Evolutionary conservation across 2,888 invertebrate genomes (phyloP).

Genomic region (Anarsia innoxiella): DNA sequence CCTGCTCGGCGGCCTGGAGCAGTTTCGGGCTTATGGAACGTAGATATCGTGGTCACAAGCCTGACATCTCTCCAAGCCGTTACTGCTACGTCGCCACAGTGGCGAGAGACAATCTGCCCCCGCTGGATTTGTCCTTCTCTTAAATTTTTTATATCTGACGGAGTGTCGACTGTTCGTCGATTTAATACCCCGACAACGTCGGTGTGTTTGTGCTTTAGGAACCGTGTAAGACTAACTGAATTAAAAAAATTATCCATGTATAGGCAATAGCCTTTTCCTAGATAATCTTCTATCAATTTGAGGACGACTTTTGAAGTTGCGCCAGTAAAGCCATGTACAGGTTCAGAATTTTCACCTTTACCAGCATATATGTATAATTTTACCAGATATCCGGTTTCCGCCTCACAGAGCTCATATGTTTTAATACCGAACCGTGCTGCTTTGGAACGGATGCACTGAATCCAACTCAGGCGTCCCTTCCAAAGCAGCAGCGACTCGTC

Average conservation of each 20-base stretch:
- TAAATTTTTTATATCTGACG: constrained; percentile 12
- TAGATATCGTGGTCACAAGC: constrained; percentile 8
- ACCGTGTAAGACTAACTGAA: constrained; percentile 10
- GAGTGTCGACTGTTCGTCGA: constrained; percentile 10
- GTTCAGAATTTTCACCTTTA: constrained; percentile 1
- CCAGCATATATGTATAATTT: constrained; percentile 9
- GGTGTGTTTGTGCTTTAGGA: constrained; percentile 13
- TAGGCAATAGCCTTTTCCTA: constrained; percentile 6
- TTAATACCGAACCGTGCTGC: constrained; percentile 21
- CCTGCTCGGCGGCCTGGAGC: constrained; percentile 4
- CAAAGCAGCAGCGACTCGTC: constrained; percentile 20
- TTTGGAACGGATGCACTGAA: constrained; percentile 21
- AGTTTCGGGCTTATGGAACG: constrained; percentile 6
- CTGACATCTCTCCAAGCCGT: constrained; percentile 5
- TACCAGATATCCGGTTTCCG: constrained; percentile 17
- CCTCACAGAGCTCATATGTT: constrained; percentile 20
- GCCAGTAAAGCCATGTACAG: constrained; percentile 14
- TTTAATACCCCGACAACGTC: constrained; percentile 16
- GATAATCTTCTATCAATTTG: constrained; percentile 15
- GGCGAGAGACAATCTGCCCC: constrained; percentile 8
- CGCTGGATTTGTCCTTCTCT: constrained; percentile 10
- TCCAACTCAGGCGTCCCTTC: constrained; percentile 17
- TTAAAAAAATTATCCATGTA: constrained; percentile 20
- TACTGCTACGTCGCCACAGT: constrained; percentile 2
- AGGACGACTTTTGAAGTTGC: constrained; percentile 19